Evolutionary conservation across 2,797 vertebrate species (phyloP), one percentile per base, ranked within the genome.

Genomic region (Sebastes cheni): DNA sequence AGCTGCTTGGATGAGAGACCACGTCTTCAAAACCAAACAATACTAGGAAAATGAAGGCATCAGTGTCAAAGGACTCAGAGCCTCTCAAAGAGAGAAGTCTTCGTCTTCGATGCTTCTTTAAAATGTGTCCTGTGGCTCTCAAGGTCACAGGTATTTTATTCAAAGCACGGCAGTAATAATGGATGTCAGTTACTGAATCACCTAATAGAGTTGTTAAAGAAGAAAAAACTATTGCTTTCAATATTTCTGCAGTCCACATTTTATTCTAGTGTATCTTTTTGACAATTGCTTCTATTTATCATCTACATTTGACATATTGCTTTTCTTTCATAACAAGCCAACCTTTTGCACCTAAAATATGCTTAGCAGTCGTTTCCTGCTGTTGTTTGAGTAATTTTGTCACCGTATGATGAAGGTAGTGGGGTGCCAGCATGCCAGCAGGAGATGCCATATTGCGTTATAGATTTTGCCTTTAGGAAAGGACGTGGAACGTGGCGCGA

Each of bases 361-460:
- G 30, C 18, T 16, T 3, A 14, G 4, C 4, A 22, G 7, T 75
- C 3, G 1, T 52, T 50, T 61, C 32, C 9, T 75, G 22, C 29
- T 27, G 27, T 16, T 50, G 60, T 72, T 70, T 27, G 56, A 82
- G 42, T 71, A 42, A 75, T 75, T 81, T 75, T 71, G 55, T 79
- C 68, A 81, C 32, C 46, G 34, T 30, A 13, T 66, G 52, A 75
- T 66, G 18, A 52, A 81, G 7, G 74, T 36, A 23, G 46, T 56
- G n/a, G 52, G 68, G 59, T 25, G 68, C 75, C 72, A 36, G 42
- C 50, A 9, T 70, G 55, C 14, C 73, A 69, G 80, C 79, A 69
- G 84, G 83, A 80, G 80, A 61, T 59, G 84, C 50, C 73, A 74
- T 61, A 70, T 73, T 72, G 76, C 36, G 59, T 77, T 86, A 69